phyloP scores from a whole-genome alignment of 2,113 vertebrate genomes.

The Setophaga petechia region DNA sequence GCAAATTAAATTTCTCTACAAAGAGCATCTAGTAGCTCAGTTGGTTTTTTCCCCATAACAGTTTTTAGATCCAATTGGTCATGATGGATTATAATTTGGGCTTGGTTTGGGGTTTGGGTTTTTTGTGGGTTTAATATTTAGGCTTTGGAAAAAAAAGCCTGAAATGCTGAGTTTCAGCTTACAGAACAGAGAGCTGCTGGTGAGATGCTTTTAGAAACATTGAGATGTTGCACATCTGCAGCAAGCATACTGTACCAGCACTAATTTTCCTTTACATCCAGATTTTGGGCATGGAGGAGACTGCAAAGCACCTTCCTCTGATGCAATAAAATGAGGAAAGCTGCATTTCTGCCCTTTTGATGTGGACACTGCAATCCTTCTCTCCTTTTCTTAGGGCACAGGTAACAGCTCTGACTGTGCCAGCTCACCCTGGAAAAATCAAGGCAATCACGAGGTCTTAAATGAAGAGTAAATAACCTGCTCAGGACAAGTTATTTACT shows the following conservation, averaged over 20 bases:
- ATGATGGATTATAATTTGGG: background rate
- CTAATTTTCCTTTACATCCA: background rate
- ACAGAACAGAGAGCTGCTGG: background rate
- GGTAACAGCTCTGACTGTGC: background rate
- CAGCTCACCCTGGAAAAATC: background rate
- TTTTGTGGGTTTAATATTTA: background rate
- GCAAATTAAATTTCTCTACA: background rate
- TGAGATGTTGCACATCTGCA: background rate
- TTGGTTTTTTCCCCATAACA: background rate
- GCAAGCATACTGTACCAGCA: background rate
- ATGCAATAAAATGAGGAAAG: background rate
- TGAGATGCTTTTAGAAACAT: background rate
- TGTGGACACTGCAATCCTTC: background rate
- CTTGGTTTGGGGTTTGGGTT: background rate
- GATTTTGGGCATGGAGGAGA: background rate
- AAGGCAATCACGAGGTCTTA: fast-evolving
- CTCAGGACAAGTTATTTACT: background rate
- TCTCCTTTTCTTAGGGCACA: background rate
- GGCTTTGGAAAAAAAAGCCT: background rate
- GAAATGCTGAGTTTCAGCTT: background rate
- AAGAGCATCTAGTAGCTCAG: fast-evolving
- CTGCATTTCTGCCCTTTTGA: background rate
- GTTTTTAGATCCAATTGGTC: background rate
- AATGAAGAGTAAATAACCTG: background rate
- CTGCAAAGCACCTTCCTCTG: background rate